Conservation (phyloP, 2,113 vertebrate species). For the Ctenomys sociabilis region DNA sequence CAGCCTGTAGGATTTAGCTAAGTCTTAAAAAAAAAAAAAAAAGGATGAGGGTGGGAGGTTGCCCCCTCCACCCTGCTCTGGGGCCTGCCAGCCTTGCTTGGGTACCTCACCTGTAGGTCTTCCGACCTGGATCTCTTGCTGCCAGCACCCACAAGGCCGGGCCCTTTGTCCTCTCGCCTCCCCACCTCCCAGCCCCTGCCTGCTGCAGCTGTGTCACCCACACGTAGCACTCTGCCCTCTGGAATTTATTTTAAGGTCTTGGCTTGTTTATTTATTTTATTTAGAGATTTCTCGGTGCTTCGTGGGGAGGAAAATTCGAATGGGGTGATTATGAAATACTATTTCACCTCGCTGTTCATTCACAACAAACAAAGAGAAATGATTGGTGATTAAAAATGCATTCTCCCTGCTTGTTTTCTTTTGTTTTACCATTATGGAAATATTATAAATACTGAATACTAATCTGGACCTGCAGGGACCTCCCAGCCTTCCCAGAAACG, state of each 20-base stretch:
- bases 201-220: constrained; percentile 81
- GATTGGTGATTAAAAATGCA: constrained; percentile 94
- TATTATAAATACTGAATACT: constrained; percentile 92
- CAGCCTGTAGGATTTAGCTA: background rate
- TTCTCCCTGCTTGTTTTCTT: constrained; percentile 91
- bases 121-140: background rate
- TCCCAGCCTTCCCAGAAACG: constrained; percentile 84
- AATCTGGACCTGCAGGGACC: constrained; percentile 88
- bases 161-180: constrained; percentile 62
- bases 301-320: constrained; percentile 87
- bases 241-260: constrained; percentile 87
- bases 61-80: background rate
- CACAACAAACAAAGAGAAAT: constrained; percentile 92
- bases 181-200: constrained; percentile 68
- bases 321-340: constrained; percentile 90
- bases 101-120: background rate
- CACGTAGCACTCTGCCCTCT: constrained; percentile 84
- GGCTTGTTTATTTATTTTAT: constrained; percentile 89
- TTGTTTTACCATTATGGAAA: constrained; percentile 92
- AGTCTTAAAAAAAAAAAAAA: background rate
- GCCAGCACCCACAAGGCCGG: constrained; percentile 26
- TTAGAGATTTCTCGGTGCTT: constrained; percentile 84
- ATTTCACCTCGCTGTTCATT: constrained; percentile 89
- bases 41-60: background rate
- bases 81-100: background rate